phyloP scores from a whole-genome alignment of 2,113 vertebrate genomes.

The Dicrurus megarhynchus region DNA sequence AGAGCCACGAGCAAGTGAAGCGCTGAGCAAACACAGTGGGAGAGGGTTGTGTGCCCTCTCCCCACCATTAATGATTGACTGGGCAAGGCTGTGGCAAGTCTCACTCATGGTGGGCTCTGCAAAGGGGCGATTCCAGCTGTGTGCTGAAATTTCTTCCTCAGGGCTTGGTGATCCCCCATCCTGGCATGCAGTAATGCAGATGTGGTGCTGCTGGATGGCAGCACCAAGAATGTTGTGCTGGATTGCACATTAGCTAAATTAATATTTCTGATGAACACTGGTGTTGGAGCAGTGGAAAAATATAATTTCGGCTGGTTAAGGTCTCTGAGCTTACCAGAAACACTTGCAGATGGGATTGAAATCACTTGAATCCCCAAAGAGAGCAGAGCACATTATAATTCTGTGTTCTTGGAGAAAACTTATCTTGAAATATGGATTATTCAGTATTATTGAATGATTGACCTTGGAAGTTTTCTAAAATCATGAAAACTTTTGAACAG shows the following conservation, averaged over 20 bases:
- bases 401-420: not conserved
- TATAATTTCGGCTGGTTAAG: not conserved
- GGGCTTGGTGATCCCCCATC: not conserved
- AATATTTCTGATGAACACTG: not conserved
- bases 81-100: not conserved
- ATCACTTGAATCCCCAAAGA: not conserved
- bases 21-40: fast-evolving
- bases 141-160: not conserved
- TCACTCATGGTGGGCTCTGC: fast-evolving
- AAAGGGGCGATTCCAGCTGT: not conserved
- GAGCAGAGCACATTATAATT: fast-evolving
- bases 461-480: not conserved
- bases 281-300: not conserved
- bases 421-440: not conserved
- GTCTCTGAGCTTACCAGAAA: not conserved
- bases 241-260: not conserved
- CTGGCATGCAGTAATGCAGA: fast-evolving
- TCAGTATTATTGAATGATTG: not conserved
- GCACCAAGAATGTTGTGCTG: not conserved
- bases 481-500: not conserved
- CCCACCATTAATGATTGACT: not conserved
- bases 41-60: not conserved
- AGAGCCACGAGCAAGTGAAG: not conserved
- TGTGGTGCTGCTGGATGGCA: fast-evolving
- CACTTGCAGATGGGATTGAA: not conserved